Conservation (phyloP, 2,888 invertebrate genomes). For the Linnaemya vulpina region DNA sequence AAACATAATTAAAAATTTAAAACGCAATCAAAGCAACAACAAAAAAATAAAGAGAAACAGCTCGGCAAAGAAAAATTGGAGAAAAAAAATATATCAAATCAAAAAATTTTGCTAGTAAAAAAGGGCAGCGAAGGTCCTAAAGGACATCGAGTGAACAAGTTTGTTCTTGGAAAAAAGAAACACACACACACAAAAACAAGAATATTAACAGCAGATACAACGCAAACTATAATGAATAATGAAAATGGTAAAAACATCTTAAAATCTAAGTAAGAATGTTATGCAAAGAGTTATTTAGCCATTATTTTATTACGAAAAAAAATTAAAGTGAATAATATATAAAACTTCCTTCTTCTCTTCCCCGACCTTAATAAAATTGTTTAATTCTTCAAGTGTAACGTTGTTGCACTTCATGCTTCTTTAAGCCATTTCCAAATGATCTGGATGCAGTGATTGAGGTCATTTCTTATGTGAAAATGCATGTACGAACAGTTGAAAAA, state of each 20-base stretch:
- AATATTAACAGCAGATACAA: conserved; percentile 23
- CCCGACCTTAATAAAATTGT: conserved; percentile 40
- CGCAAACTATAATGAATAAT: conserved; percentile 45
- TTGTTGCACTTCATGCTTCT: conserved; percentile 10
- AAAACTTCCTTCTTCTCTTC: neutral
- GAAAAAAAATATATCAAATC: conserved; percentile 38
- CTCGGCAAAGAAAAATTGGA: neutral
- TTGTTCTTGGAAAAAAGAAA: conserved; percentile 11
- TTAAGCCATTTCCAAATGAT: neutral
- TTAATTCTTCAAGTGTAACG: conserved; percentile 4
- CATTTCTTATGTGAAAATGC: neutral
- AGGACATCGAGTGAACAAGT: conserved; percentile 3
- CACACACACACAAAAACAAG: conserved; percentile 14
- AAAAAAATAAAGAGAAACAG: neutral
- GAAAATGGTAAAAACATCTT: conserved; percentile 22
- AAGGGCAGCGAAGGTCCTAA: neutral
- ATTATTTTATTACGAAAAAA: conserved; percentile 64
- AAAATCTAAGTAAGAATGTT: conserved; percentile 22
- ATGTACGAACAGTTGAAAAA: neutral
- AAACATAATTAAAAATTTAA: conserved; percentile 72
- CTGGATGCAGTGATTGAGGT: neutral
- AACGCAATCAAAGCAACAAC: conserved; percentile 68
- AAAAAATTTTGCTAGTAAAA: neutral
- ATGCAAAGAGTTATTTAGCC: conserved; percentile 60
- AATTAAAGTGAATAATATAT: too few species aligned